Evolutionary conservation across 1,140 invertebrate species (phyloP), one percentile per base, ranked within the genome.

Genomic region (Globodera ellingtonae): DNA sequence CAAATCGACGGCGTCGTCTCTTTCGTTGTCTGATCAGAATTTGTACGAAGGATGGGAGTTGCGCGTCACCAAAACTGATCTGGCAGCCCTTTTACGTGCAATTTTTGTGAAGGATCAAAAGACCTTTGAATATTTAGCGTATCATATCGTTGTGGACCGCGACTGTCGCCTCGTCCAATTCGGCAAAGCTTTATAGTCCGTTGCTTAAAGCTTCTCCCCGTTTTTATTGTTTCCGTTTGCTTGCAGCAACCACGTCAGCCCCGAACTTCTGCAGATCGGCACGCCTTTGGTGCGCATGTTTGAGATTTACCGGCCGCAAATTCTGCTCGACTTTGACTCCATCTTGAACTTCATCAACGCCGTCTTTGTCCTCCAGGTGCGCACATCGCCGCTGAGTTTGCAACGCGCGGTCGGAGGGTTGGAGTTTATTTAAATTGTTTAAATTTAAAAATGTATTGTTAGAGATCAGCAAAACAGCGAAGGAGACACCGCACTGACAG

Each of bases 81-180:
- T 78, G 71, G 70, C 77, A 13, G 59, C 74, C 24, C 82, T 81
- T 59, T 48, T 79, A 62, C 78, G 8, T 70, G 84, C 9, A 80
- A 66, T 62, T 69, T 73, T n/a, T 50, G 59, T 48, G 77, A 35
- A 83, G 35, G 83, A 83, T 65, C 50, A 82, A 70, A 10, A 47
- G n/a, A 69, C 44, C 46, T 71, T 78, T 82, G 8, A 83, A 84
- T 46, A 89, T 90, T 75, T 89, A 90, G 0, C 82, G 4, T 91
- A 91, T 79, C 90, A 91, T 79, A 84, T 91, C 15, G 87, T 91
- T 6, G 87, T 91, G 72, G 90, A 91, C 78, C 79, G 86, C 65
- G 81, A 87, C 21, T 88, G 87, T 75, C 79, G 81, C 46, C 75
- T 88, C 21, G 80, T 89, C 10, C 86, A 88, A 81, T 86, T 87